Conservation (phyloP, 2,888 invertebrate genomes). For the Drosophila bunnanda region DNA sequence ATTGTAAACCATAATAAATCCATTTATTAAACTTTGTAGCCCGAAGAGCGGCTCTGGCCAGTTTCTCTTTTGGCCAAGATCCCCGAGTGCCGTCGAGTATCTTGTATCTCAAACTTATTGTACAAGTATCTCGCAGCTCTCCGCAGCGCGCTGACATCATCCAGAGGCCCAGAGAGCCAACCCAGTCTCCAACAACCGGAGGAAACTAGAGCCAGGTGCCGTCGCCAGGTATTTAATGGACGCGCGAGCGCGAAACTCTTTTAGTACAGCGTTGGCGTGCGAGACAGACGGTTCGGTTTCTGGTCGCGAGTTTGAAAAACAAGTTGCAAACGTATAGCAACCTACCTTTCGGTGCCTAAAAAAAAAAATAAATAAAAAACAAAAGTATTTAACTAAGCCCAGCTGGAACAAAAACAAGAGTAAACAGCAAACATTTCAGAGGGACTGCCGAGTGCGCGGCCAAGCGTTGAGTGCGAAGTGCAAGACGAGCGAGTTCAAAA, state of each 20-base stretch:
- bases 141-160: constrained; percentile 35
- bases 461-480: constrained; percentile 76
- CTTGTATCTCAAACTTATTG: background rate
- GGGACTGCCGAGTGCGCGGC: constrained; percentile 68
- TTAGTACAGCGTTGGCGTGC: constrained; percentile 84
- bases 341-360: constrained; percentile 11
- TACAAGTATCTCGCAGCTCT: constrained; percentile 8
- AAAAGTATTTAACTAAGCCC: constrained; percentile 55
- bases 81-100: background rate
- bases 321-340: constrained; percentile 23
- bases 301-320: constrained; percentile 53
- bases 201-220: constrained; percentile 65
- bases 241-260: constrained; percentile 74
- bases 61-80: constrained; percentile 23
- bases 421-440: constrained; percentile 44
- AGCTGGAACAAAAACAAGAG: constrained; percentile 30
- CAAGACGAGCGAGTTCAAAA: constrained; percentile 58
- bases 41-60: constrained; percentile 17
- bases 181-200: constrained; percentile 58
- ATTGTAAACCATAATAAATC: constrained; percentile 34
- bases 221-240: constrained; percentile 78
- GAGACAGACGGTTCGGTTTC: constrained; percentile 78
- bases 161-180: constrained; percentile 27
- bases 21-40: constrained; percentile 16
- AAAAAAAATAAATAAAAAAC: constrained; percentile 18